These are phyloP conservation scores for Tamias sibiricus DNA, from an alignment of 2,113 vertebrate genomes.

Conservation along the genomic window DNA sequence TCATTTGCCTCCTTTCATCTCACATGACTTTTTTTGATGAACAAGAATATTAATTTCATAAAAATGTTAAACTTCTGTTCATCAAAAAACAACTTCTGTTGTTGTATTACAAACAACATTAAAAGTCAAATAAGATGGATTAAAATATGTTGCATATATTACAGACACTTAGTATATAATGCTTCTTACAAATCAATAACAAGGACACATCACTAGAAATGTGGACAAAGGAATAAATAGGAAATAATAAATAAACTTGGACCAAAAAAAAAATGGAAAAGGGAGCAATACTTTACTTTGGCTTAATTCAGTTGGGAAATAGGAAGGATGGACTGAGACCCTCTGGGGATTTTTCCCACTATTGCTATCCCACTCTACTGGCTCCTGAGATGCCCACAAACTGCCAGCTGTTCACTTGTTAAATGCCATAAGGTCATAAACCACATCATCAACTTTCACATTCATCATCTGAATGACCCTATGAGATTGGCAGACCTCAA, in stretches of 20 bases:
- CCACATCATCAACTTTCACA: neutral
- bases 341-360: neutral
- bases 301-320: neutral
- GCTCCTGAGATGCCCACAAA: neutral
- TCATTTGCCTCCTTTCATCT: neutral
- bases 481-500: neutral
- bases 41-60: conserved; percentile 44
- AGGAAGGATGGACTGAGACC: neutral
- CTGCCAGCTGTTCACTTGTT: conserved; percentile 37
- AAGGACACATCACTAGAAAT: neutral
- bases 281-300: neutral
- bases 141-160: conserved; percentile 28
- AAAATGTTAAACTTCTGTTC: conserved; percentile 8
- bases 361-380: neutral
- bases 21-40: conserved; percentile 28
- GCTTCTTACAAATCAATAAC: neutral
- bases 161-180: conserved; percentile 1
- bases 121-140: conserved; percentile 16
- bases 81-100: neutral
- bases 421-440: neutral
- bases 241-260: conserved; percentile 4
- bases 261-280: conserved; percentile 40
- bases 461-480: neutral
- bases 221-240: neutral
- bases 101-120: conserved; percentile 9